Evolutionary conservation across 2,888 invertebrate genomes (phyloP), one percentile per base, ranked within the genome.

Genomic region (Rotaria macrura): DNA sequence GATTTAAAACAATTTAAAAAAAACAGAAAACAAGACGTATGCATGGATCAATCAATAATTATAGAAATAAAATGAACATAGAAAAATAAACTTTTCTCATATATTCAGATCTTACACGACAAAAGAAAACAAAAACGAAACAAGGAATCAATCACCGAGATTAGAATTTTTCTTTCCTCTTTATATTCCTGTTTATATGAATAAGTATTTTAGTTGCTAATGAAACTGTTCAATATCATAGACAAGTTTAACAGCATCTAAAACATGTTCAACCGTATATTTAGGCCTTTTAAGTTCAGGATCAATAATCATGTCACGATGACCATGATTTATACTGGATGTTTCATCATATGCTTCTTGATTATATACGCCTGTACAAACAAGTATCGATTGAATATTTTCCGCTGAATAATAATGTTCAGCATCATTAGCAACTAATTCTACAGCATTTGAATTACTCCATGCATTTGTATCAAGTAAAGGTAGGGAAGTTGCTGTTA

Each of bases 351-450:
- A 88, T 84, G 89, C 87, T 74, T 89, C 91, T 84, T 91, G 90
- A 87, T 92, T 92, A 88, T 92, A 93, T 17, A 93, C 93, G 54
- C 93, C 93, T 12, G 93, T 93, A 89, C 92, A 91, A 23, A 92
- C 92, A 20, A 92, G 89, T 79, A 92, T 90, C 6, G 91, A 91
- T 83, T 90, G 88, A 87, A 92, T 92, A 20, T 88, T 88, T 23
- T 90, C 88, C 4, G 90, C 89, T 55, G 87, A 88, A 47, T 89
- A 87, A 17, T 87, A 87, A 25, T 87, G 84, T 6, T 87, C 87
- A 38, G 88, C 87, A 12, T 87, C 88, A 72, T 38, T 38, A 23
- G 38, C 38, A 34, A 38, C 65, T 29, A 65, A 14, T 65, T 65
- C 65, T 29, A 65, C 29, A 4, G 29, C 14, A 65, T 65, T 29